These are phyloP conservation scores for Globodera rostochiensis DNA, from an alignment of 1,140 invertebrate genomes.

Conservation along the genomic window DNA sequence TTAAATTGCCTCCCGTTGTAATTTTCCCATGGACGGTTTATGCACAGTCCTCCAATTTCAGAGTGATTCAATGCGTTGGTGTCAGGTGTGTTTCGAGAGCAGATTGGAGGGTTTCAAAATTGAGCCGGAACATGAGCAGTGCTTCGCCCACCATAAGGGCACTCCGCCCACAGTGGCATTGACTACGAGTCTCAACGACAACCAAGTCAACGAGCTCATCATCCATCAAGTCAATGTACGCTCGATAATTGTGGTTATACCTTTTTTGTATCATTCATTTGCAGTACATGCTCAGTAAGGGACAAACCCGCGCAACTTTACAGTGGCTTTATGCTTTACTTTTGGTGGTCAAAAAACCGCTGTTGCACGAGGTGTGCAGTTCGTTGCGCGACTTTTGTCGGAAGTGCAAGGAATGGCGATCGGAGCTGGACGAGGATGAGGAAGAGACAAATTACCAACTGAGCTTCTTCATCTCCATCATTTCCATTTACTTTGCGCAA, in stretches of 20 bases:
- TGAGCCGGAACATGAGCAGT: slow-evolving; percentile 19
- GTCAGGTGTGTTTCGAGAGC: slow-evolving; percentile 32
- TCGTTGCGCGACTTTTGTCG: slow-evolving; percentile 39
- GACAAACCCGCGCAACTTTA: slow-evolving; percentile 41
- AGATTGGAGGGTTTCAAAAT: slow-evolving; percentile 22
- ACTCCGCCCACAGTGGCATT: slow-evolving; percentile 37
- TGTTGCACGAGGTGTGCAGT: slow-evolving; percentile 36
- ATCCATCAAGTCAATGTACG: slow-evolving; percentile 26
- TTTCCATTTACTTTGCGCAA: slow-evolving; percentile 44
- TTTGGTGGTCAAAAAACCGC: slow-evolving; percentile 42
- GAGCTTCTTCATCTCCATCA: slow-evolving; percentile 44
- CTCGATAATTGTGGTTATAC: not conserved
- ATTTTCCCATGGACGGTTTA: not conserved
- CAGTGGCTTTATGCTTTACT: slow-evolving; percentile 47
- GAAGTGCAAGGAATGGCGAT: slow-evolving; percentile 36
- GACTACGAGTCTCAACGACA: slow-evolving; percentile 20
- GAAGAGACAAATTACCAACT: slow-evolving; percentile 37
- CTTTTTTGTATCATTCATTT: slow-evolving; percentile 31
- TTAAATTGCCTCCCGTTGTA: slow-evolving; percentile 21
- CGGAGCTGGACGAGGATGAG: slow-evolving; percentile 34
- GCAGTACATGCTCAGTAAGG: slow-evolving; percentile 40
- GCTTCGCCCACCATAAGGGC: slow-evolving; percentile 41
- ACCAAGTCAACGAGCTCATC: slow-evolving; percentile 38
- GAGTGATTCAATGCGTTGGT: slow-evolving; percentile 32
- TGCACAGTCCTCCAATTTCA: slow-evolving; percentile 5